phyloP scores from a whole-genome alignment of 2,888 invertebrate species.

The Yponomeuta malinellus region DNA sequence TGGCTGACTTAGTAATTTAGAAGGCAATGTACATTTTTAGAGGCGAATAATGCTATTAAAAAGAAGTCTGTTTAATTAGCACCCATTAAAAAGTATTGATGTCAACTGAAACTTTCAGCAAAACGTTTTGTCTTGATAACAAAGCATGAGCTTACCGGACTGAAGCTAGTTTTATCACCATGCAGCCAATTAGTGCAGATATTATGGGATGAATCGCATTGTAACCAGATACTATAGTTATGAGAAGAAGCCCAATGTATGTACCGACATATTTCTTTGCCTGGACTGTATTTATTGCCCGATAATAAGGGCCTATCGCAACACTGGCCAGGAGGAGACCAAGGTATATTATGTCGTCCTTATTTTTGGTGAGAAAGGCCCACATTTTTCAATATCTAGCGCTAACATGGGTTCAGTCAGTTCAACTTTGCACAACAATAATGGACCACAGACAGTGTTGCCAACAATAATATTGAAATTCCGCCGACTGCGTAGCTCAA shows the following conservation, averaged over 20 bases:
- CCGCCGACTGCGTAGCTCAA: too few relatives aligned
- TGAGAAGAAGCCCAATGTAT: slow-evolving; percentile 49
- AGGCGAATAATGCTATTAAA: too few relatives aligned
- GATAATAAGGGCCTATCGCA: slow-evolving; percentile 80
- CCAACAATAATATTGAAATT: too few relatives aligned
- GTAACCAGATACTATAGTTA: slow-evolving; percentile 56
- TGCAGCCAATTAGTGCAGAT: slow-evolving; percentile 49
- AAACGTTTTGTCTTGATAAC: neutral
- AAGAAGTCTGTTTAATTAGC: too few relatives aligned
- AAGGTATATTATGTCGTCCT: slow-evolving; percentile 85
- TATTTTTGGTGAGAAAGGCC: slow-evolving; percentile 74
- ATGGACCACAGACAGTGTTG: neutral
- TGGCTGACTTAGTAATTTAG: too few relatives aligned
- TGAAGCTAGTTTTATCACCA: slow-evolving; percentile 52
- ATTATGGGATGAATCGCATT: slow-evolving; percentile 58
- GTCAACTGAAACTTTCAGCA: too few relatives aligned
- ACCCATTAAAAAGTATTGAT: too few relatives aligned
- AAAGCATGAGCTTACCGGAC: slow-evolving; percentile 41
- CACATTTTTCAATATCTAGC: slow-evolving; percentile 34
- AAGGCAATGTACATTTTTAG: too few relatives aligned
- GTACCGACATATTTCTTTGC: slow-evolving; percentile 75
- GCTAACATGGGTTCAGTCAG: neutral
- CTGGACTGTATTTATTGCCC: slow-evolving; percentile 53
- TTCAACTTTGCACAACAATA: neutral
- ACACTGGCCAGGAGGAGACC: slow-evolving; percentile 80